Percentiles rank a stretch among this genome's conserved stretches.
These are phyloP conservation scores for Fulica atra DNA, from an alignment of 2,113 vertebrate species.

Conservation along the genomic window DNA sequence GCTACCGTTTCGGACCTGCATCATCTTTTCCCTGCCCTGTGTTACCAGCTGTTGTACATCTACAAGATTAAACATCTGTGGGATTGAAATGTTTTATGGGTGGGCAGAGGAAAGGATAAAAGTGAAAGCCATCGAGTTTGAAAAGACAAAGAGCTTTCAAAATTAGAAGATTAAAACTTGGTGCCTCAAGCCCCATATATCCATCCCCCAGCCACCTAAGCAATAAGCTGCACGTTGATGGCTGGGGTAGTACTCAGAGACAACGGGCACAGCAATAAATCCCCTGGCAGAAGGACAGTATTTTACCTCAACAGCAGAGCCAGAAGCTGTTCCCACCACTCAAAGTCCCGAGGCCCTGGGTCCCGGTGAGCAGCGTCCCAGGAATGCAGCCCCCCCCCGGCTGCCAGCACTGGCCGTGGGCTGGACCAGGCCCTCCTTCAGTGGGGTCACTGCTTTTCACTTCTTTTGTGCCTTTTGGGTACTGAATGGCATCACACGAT, in stretches of 20 bases:
- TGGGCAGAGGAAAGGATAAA: neutral
- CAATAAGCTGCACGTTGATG: neutral
- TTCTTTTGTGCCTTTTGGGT: neutral
- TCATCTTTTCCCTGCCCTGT: neutral
- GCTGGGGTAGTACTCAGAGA: neutral
- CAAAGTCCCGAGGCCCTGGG: accelerated
- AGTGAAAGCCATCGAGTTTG: neutral
- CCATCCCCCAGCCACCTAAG: neutral
- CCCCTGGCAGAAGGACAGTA: neutral
- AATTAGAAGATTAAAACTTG: constrained; percentile 7
- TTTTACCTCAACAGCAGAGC: neutral
- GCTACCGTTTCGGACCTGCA: neutral
- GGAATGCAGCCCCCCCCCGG: neutral
- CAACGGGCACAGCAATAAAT: neutral
- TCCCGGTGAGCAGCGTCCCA: neutral
- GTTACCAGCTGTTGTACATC: neutral
- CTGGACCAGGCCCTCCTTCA: neutral
- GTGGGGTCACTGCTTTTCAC: neutral
- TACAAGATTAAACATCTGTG: neutral
- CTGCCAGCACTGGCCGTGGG: neutral
- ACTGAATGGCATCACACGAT: neutral
- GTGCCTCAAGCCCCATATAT: neutral
- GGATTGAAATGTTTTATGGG: neutral
- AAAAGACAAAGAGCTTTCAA: constrained; percentile 28
- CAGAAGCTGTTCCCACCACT: neutral